Base-by-base conservation (phyloP, 2,113 vertebrate genomes). In the Balaenoptera acutorostrata region DNA sequence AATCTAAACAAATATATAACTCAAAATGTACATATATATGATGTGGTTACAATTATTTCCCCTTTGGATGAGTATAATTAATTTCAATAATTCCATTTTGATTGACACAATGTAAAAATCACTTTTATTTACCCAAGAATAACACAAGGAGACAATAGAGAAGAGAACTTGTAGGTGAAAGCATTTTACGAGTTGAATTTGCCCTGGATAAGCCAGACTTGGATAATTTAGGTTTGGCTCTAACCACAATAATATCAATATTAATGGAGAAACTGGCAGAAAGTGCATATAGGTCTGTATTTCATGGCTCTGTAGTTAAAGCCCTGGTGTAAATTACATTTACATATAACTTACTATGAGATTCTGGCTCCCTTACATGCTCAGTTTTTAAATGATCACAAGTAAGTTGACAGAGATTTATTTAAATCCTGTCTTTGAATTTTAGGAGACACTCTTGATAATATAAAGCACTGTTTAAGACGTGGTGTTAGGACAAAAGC, bases 351-450 rank as follows among this genome's bases (percentile, higher is more conserved):
- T 88, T 90, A 84, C 23, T 57, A 6, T 69, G 15, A 78, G 7
- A 68, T 64, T 66, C 21, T 91, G 11, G 41, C 57, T 93, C 11
- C 78, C 23, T 31, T 82, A 12, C 4, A 87, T n/a, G 11, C 6
- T 63, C 55, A 88, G 12, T 33, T 80, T 96, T 84, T 92, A 88
- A 63, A 84, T 49, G 36, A 94, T 69, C 8, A 72, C 6, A 81
- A 74, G 31, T 64, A 88, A 86, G 1, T 33, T 91, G n/a, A 87
- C 4, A 92, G 59, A 90, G 75, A 90, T 91, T 90, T 77, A 72
- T 92, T 87, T 86, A 88, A 31, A 97, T n/a, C 9, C n/a, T 46
- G 17, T 61, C 49, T 95, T 87, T 94, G 39, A 83, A 90, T 81
- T 93, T 90, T 94, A 85, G 88, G 89, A 96, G 57, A 64, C 20